A percentile compares a stretch with the other conserved stretches of the same genome.
phyloP scores from a whole-genome alignment of 2,113 vertebrate genomes.

The Sterna hirundo region DNA sequence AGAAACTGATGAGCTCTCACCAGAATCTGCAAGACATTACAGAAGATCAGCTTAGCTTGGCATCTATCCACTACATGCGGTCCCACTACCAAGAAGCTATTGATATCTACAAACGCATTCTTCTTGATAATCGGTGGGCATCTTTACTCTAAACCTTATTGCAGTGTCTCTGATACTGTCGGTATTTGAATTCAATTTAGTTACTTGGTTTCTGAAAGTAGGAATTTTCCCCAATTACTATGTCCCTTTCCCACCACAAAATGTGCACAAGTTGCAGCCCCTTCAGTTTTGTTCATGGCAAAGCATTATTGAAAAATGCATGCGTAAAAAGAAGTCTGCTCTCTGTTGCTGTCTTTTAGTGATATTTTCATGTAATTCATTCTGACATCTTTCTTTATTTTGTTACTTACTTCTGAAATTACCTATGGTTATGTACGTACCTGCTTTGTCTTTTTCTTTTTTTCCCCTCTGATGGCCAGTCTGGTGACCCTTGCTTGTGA shows the following conservation, averaged over 20 bases:
- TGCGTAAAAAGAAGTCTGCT: not conserved
- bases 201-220: not conserved
- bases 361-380: not conserved
- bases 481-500: not conserved
- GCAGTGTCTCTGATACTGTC: not conserved
- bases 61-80: conserved; percentile 98
- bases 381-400: not conserved
- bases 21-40: conserved; percentile 96
- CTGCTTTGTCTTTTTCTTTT: not conserved
- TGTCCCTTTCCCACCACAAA: not conserved
- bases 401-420: not conserved
- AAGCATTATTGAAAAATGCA: not conserved
- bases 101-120: conserved; percentile 95
- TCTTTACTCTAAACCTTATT: not conserved
- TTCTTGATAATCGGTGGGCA: conserved; percentile 89
- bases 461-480: too few relatives aligned
- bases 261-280: not conserved
- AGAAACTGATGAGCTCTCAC: conserved; percentile 95
- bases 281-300: not conserved
- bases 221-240: not conserved
- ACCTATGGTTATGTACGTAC: not conserved
- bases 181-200: not conserved
- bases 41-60: conserved; percentile 96
- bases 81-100: conserved; percentile 98
- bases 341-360: not conserved